Evolutionary conservation across 2,888 invertebrate species (phyloP).

Genomic region (Arenicola marina): DNA sequence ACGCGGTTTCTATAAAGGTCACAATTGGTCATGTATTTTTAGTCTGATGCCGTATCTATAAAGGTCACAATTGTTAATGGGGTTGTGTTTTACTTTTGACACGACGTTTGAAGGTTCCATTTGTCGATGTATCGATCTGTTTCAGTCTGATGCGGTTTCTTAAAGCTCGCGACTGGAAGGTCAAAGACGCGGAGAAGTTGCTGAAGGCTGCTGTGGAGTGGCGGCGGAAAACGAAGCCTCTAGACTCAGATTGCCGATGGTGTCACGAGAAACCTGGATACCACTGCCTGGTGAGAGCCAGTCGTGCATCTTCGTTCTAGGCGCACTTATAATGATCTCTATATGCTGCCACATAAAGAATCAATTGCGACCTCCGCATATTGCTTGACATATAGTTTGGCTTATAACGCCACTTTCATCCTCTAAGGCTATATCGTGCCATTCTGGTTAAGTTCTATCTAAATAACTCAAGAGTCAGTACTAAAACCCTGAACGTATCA

Average conservation of each 20-base stretch:
- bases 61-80: neutral
- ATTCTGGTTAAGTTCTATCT: too few relatives aligned
- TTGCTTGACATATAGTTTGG: too few relatives aligned
- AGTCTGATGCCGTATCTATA: slow-evolving; percentile 40
- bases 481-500: too few relatives aligned
- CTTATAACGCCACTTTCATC: too few relatives aligned
- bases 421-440: too few relatives aligned
- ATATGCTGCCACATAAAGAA: too few relatives aligned
- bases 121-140: neutral
- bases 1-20: neutral
- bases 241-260: slow-evolving; percentile 47
- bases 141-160: slow-evolving; percentile 48
- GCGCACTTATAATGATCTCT: too few relatives aligned
- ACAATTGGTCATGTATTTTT: neutral
- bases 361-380: too few relatives aligned
- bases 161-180: slow-evolving; percentile 53
- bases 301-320: neutral
- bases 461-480: too few relatives aligned
- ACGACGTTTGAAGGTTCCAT: neutral
- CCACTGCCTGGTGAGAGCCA: slow-evolving; percentile 50
- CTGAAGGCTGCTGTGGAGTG: slow-evolving; percentile 51
- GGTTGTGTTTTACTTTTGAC: neutral
- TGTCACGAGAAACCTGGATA: slow-evolving; percentile 54
- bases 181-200: slow-evolving; percentile 48
- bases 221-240: slow-evolving; percentile 45